phyloP scores from a whole-genome alignment of 2,797 vertebrate species.

The Botia almorhae region DNA sequence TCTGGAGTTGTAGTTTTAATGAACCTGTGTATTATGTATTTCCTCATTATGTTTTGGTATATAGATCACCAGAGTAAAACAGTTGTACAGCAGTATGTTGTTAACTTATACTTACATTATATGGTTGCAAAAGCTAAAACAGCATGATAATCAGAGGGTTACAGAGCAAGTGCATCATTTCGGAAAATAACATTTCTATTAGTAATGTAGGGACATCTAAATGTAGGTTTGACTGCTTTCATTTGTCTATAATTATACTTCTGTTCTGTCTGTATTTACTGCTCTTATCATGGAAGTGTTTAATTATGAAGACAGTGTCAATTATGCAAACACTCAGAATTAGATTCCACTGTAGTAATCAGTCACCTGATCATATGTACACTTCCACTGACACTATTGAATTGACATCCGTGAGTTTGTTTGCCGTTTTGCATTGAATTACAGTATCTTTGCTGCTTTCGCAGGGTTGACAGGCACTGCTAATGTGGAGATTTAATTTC shows the following conservation, averaged over 20 bases:
- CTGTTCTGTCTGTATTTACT: conserved; percentile 26
- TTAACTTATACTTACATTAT: neutral
- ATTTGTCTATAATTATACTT: neutral
- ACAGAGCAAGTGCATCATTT: neutral
- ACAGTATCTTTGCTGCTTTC: neutral
- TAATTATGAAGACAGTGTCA: conserved; percentile 5
- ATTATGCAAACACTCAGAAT: conserved; percentile 31
- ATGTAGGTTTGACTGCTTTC: neutral
- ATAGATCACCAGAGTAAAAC: too few relatives aligned
- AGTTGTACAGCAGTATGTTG: too few relatives aligned
- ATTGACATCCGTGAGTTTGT: conserved; percentile 23
- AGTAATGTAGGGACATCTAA: neutral
- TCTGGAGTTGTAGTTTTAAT: too few relatives aligned
- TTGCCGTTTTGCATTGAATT: conserved; percentile 16
- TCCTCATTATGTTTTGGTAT: too few relatives aligned
- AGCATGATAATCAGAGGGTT: neutral
- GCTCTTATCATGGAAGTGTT: neutral
- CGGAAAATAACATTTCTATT: neutral
- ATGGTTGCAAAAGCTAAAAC: neutral
- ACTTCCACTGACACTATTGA: conserved; percentile 6
- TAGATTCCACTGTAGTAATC: conserved; percentile 21
- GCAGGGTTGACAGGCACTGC: neutral
- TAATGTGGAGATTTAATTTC: conserved; percentile 6
- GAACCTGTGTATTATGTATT: too few relatives aligned
- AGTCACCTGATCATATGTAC: conserved; percentile 34